Percentiles rank a stretch among this genome's conserved stretches.
Evolutionary conservation across 2,113 vertebrate genomes (phyloP).

Genomic region (Centrocercus urophasianus): DNA sequence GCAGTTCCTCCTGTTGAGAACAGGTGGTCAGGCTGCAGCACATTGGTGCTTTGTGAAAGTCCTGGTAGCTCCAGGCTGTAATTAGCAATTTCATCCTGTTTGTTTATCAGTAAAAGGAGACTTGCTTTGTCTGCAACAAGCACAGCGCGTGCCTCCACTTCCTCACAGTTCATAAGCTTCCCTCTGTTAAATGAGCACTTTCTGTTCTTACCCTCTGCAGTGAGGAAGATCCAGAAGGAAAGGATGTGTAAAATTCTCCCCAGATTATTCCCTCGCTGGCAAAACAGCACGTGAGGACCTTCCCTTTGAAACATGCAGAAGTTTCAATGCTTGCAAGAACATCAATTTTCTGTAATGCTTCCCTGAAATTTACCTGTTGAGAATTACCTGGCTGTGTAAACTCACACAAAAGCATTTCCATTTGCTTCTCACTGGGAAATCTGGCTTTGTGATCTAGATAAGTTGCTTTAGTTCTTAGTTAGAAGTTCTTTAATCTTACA

Average conservation of each 20-base stretch:
- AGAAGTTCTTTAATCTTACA: not conserved
- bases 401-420: not conserved
- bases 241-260: not conserved
- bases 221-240: not conserved
- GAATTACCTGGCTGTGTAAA: not conserved
- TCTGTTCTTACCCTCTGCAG: not conserved
- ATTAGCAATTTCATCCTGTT: not conserved
- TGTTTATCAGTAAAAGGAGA: not conserved
- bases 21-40: slow-evolving; percentile 35
- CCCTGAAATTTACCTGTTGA: not conserved
- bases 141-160: not conserved
- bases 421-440: not conserved
- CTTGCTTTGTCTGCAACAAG: not conserved
- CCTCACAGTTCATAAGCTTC: not conserved
- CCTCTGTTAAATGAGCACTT: not conserved
- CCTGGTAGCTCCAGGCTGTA: slow-evolving; percentile 27
- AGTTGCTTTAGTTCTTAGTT: not conserved
- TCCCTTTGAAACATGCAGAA: not conserved
- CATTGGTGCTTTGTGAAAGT: not conserved
- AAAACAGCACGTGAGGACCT: not conserved
- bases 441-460: not conserved
- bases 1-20: not conserved
- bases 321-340: not conserved
- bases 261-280: not conserved
- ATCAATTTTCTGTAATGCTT: not conserved